A percentile compares a stretch with the other conserved stretches of the same genome.
phyloP scores from a whole-genome alignment of 2,888 invertebrate species.

The Drosophila merina region DNA sequence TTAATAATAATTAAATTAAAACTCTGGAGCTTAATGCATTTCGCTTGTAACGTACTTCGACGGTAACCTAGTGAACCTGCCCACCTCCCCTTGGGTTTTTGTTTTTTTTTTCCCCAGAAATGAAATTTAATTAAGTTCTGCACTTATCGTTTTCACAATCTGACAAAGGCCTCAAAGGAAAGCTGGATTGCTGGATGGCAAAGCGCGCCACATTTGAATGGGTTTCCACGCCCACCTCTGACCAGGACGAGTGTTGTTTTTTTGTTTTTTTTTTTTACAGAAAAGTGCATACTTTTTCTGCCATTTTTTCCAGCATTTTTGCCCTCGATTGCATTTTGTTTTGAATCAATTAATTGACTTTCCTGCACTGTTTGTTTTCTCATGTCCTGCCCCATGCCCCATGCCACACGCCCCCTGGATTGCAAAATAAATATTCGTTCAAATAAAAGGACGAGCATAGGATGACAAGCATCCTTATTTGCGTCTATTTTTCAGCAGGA shows the following conservation, averaged over 20 bases:
- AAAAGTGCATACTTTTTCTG: background rate
- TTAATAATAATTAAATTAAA: constrained; percentile 80
- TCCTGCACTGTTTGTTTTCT: constrained; percentile 55
- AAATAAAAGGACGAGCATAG: background rate
- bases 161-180: constrained; percentile 13
- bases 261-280: too few relatives aligned
- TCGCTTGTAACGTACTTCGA: constrained; percentile 57
- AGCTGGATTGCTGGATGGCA: constrained; percentile 9
- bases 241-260: constrained; percentile 10
- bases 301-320: constrained; percentile 11
- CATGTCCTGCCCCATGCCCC: background rate
- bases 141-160: constrained; percentile 61
- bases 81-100: background rate
- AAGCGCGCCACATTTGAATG: constrained; percentile 23
- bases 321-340: constrained; percentile 38
- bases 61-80: constrained; percentile 1
- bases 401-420: background rate
- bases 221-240: constrained; percentile 23
- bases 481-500: background rate
- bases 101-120: constrained; percentile 31
- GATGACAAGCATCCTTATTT: background rate
- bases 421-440: background rate
- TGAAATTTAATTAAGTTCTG: constrained; percentile 70
- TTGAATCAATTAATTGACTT: constrained; percentile 74
- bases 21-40: constrained; percentile 74